phyloP scores from a whole-genome alignment of 2,113 vertebrate species.

The Sebastes schlegelii region DNA sequence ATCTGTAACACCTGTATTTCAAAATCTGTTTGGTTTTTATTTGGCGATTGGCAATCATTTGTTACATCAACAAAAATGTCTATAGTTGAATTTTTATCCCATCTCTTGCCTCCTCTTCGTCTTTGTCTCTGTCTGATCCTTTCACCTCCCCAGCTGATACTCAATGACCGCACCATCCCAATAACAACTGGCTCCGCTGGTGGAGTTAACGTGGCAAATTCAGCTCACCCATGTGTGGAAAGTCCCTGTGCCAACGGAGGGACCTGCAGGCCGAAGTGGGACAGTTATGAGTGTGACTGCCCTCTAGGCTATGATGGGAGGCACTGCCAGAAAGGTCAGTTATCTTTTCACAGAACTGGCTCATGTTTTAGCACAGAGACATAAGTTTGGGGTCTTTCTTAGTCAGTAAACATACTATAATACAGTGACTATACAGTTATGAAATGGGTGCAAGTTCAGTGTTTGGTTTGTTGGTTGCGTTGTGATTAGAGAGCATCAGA shows the following conservation, averaged over 20 bases:
- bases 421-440: background rate
- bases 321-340: conserved; percentile 95
- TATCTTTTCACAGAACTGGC: background rate
- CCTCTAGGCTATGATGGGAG: conserved; percentile 92
- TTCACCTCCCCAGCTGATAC: conserved; percentile 83
- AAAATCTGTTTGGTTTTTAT: background rate
- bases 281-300: conserved; percentile 94
- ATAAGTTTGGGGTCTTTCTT: background rate
- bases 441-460: background rate
- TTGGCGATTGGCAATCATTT: background rate
- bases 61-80: background rate
- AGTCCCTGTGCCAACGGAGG: conserved; percentile 92
- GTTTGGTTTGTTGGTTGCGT: background rate
- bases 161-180: conserved; percentile 90
- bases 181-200: conserved; percentile 84
- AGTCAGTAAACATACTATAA: background rate
- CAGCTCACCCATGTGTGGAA: conserved; percentile 89
- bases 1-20: background rate
- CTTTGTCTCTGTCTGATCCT: background rate
- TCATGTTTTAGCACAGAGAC: background rate
- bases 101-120: background rate
- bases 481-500: background rate
- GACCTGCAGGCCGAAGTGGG: conserved; percentile 90
- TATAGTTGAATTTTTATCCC: background rate
- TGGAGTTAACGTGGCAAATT: conserved; percentile 92